Evolutionary conservation across 2,888 invertebrate species (phyloP), one percentile per base, ranked within the genome.

Genomic region (Hypomecis punctinalis): DNA sequence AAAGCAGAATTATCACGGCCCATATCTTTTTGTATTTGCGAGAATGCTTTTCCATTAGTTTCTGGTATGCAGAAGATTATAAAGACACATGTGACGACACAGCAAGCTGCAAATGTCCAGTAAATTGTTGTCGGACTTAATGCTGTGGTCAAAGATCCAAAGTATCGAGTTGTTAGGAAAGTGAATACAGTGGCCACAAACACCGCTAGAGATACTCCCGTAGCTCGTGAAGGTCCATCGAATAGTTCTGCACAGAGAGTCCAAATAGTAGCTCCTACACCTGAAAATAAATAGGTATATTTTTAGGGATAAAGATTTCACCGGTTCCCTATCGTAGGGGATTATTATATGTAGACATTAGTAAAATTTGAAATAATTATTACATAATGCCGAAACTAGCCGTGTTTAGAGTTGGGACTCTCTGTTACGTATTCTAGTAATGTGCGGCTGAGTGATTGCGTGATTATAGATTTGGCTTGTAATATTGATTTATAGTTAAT

Each of bases 21-120:
- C 59, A 63, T 49, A 8, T 48, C 53, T 35, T 11, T 54, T 48
- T 70, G 89, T 9, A 89, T 89, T 57, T 89, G 86, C 0, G 71
- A 63, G 42, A 88, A 85, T 2, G 77, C 76, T 56, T 81, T 88
- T 0, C 86, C 86, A 37, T 85, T 89, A 0, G 88, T 89, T 60
- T 89, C 89, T 0, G 89, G 89, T 1, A 89, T 58, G 61, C 75
- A 83, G 11, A 84, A 73, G 11, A 76, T 46, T 4, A 86, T 70
- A 10, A 86, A 81, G 2, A 76, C 5, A 42, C 75, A 76, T 0
- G 83, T 61, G 0, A 85, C 13, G 0, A 84, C 63, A 36, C 80
- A 77, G 47, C 54, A 66, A 5, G n/a, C 62, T n/a, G 8, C 46
- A 33, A 62, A 63, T 43, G 60, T 53, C 62, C 62, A 86, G 49